A percentile compares a stretch with the other conserved stretches of the same genome.
These are phyloP conservation scores for Chionis minor DNA, from an alignment of 2,113 vertebrate genomes.

Conservation along the genomic window DNA sequence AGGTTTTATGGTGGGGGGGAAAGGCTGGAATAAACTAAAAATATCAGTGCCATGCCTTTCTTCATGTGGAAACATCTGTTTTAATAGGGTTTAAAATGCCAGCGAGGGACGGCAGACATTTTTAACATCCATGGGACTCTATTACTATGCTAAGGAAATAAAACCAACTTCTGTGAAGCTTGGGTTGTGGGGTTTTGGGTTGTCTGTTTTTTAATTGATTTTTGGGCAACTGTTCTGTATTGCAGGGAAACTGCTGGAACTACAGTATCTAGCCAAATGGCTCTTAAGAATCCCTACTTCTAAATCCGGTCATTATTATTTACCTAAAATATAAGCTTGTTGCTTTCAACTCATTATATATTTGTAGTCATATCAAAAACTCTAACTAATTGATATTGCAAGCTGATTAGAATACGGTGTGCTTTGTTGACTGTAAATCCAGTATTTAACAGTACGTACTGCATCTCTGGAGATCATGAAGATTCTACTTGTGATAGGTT, in stretches of 20 bases:
- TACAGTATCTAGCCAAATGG: neutral
- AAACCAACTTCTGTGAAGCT: neutral
- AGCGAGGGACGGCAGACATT: neutral
- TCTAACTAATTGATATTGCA: neutral
- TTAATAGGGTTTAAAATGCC: neutral
- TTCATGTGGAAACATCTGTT: neutral
- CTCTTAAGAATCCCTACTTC: neutral
- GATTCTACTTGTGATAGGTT: neutral
- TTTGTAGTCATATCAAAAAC: neutral
- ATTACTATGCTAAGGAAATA: neutral
- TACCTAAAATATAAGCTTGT: neutral
- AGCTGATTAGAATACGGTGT: neutral
- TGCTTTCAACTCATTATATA: neutral
- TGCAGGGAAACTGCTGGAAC: neutral
- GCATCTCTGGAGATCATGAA: neutral
- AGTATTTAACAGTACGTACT: neutral
- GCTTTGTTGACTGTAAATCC: neutral
- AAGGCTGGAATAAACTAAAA: neutral
- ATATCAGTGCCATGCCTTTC: neutral
- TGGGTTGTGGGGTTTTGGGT: neutral
- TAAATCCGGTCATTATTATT: neutral
- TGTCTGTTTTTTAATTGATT: neutral
- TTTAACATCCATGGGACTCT: neutral
- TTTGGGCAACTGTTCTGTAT: neutral
- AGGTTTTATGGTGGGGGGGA: neutral